phyloP scores from a whole-genome alignment of 2,888 invertebrate species.

The Phanerotoma sp. region DNA sequence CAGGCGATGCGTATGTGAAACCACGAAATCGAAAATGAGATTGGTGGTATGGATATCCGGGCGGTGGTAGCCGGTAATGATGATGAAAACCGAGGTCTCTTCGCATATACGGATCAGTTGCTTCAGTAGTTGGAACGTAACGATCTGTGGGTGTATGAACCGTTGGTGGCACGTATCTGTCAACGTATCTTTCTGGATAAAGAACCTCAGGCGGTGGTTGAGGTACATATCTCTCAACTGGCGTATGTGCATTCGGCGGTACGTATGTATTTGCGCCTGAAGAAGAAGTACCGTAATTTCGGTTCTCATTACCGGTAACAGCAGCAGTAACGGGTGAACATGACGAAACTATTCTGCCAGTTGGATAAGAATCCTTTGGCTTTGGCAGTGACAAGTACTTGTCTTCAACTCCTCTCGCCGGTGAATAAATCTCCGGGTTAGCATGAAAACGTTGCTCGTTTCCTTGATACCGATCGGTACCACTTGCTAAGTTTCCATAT shows the following conservation, averaged over 20 bases:
- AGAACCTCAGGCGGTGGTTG: conserved; percentile 55
- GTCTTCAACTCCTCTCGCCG: conserved; percentile 45
- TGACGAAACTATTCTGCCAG: conserved; percentile 43
- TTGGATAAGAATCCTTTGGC: conserved; percentile 51
- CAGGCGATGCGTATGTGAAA: conserved; percentile 54
- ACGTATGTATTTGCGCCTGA: conserved; percentile 58
- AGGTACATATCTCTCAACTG: conserved; percentile 73
- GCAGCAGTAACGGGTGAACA: conserved; percentile 35
- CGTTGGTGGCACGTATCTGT: conserved; percentile 68
- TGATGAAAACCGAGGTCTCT: conserved; percentile 62
- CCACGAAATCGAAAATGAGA: conserved; percentile 53
- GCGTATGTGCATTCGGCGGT: conserved; percentile 73
- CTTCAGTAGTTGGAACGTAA: conserved; percentile 63
- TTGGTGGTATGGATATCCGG: conserved; percentile 57
- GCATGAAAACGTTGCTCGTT: conserved; percentile 42
- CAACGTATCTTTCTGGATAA: conserved; percentile 54
- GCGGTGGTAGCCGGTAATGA: conserved; percentile 62
- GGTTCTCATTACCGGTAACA: conserved; percentile 19
- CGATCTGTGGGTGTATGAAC: conserved; percentile 73
- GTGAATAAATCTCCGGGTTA: conserved; percentile 49
- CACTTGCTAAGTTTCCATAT: conserved; percentile 25
- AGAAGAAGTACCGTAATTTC: conserved; percentile 24
- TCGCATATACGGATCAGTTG: conserved; percentile 63
- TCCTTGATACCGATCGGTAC: conserved; percentile 12
- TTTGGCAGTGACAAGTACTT: conserved; percentile 54